A percentile compares a stretch with the other conserved stretches of the same genome.
These are phyloP conservation scores for Athalia cordata DNA, from an alignment of 2,888 invertebrate genomes.

Conservation along the genomic window DNA sequence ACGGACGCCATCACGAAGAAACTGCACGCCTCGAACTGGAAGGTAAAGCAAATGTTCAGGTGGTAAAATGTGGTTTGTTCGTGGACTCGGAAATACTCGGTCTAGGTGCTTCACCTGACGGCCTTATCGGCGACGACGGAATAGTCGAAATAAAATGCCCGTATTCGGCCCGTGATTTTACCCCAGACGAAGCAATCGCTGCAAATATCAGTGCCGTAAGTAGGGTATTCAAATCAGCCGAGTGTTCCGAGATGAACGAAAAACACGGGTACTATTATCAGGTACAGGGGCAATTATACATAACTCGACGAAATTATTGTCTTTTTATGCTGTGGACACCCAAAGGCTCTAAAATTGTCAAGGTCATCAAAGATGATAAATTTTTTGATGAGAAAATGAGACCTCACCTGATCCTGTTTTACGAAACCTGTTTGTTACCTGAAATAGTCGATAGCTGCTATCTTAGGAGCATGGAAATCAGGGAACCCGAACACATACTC, in stretches of 20 bases:
- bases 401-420: slow-evolving; percentile 49
- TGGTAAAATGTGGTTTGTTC: slow-evolving; percentile 56
- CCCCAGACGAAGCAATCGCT: slow-evolving; percentile 45
- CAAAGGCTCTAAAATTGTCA: slow-evolving; percentile 47
- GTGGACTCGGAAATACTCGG: slow-evolving; percentile 53
- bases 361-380: slow-evolving; percentile 50
- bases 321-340: slow-evolving; percentile 54
- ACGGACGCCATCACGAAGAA: slow-evolving; percentile 50
- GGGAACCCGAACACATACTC: slow-evolving; percentile 49
- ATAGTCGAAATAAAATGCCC: slow-evolving; percentile 57
- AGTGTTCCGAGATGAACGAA: slow-evolving; percentile 45
- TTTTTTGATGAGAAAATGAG: slow-evolving; percentile 53
- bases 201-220: slow-evolving; percentile 7
- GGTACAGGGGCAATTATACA: slow-evolving; percentile 55
- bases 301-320: slow-evolving; percentile 53
- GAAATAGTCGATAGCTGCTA: slow-evolving; percentile 56
- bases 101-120: slow-evolving; percentile 56
- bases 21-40: slow-evolving; percentile 48
- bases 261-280: slow-evolving; percentile 52
- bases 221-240: slow-evolving; percentile 17
- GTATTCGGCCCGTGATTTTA: slow-evolving; percentile 46
- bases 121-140: slow-evolving; percentile 52
- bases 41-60: slow-evolving; percentile 44
- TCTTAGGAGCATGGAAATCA: slow-evolving; percentile 49
- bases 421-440: slow-evolving; percentile 53